Evolutionary conservation across 1,140 invertebrate species (phyloP), one percentile per base, ranked within the genome.

Genomic region (Drosophila arizonae): DNA sequence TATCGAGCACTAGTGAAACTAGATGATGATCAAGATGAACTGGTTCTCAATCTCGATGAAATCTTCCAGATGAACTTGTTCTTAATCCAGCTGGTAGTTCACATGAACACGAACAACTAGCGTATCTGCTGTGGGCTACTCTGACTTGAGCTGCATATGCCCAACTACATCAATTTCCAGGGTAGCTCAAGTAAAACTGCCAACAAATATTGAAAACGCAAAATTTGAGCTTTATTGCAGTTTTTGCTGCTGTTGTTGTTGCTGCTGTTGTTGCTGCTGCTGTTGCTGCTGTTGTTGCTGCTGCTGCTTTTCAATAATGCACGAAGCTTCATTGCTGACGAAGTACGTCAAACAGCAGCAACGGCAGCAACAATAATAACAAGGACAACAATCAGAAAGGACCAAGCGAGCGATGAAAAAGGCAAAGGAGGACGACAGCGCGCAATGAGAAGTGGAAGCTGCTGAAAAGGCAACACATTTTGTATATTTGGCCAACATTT

Each of bases 271-370:
- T 76, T 66, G 6, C 30, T 33, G 6, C 30, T 17, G 17, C 26
- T 28, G 26, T 28, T 28, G 26, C 54, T 60, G 62, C 28, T 69
- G 30, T 41, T 71, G 48, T 28, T 69, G 48, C n/a, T 65, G 61
- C 21, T 64, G 45, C 15, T 63, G 62, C 76, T 79, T 84, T 80
- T 85, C 77, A 85, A 85, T 85, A 84, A 84, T 84, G 81, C 80
- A 84, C 41, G 67, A 77, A 58, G 75, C 77, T 67, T 63, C 54
- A 61, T 61, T 63, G 58, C 74, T 67, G 63, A 69, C 58, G 51
- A 74, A 63, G 70, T 73, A 68, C 52, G 55, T 72, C 56, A 69
- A 64, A 36, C 30, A 71, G 46, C 33, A 71, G 46, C 33, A 33
- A 6, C 33, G 6, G 33, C 33, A 28, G 62, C 24, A 56, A 48